Conservation (phyloP, 1,140 invertebrate genomes). For the Drosophila willistoni region DNA sequence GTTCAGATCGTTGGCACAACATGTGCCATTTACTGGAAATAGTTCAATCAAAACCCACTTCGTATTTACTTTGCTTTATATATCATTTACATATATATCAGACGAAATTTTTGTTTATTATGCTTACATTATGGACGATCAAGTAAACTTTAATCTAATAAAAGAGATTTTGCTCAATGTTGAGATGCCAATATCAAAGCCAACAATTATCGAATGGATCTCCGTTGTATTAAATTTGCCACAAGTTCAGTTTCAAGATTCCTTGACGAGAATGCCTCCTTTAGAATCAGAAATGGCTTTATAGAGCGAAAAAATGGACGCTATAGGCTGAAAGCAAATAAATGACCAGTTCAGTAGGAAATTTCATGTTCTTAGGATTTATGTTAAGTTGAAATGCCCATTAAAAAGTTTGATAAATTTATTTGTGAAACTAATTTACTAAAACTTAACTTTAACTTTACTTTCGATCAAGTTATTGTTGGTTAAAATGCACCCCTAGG, state of each 20-base stretch:
- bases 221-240: not conserved
- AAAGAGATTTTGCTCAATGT: not conserved
- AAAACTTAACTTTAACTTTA: no score
- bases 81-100: not conserved
- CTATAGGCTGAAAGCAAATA: not conserved
- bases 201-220: not conserved
- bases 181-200: not conserved
- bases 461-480: no score
- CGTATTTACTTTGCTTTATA: not conserved
- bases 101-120: not conserved
- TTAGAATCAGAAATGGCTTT: not conserved
- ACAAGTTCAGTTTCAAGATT: not conserved
- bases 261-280: not conserved
- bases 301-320: not conserved
- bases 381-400: no score
- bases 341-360: no score
- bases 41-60: not conserved
- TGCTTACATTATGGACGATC: not conserved
- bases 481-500: no score
- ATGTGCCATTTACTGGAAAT: not conserved
- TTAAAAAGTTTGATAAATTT: no score
- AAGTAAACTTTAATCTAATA: not conserved
- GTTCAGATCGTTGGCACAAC: slow-evolving; percentile 17
- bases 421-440: no score
- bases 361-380: no score